Evolutionary conservation across 2,797 vertebrate species (phyloP), one percentile per base, ranked within the genome.

Genomic region (Pagetopsis macropterus): DNA sequence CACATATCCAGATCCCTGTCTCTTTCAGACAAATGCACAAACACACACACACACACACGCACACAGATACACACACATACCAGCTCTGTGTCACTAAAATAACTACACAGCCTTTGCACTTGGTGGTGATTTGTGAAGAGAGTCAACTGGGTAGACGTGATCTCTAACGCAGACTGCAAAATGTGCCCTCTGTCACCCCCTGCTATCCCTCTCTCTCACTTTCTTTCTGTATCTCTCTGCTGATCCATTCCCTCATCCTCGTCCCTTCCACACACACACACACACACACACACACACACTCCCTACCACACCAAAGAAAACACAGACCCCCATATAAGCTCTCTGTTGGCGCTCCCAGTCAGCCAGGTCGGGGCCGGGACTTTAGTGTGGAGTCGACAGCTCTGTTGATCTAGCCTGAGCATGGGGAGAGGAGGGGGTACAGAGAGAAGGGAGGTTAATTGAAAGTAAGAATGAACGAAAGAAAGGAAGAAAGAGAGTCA

Each of bases 61-160:
- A 62, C 44, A 41, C 11, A 44, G 9, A 57, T 19, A 50, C 31
- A 51, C 68, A 50, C 56, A 59, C 68, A 72, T 40, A 59, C 67
- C 50, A 73, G 37, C 55, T 23, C 57, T 57, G 72, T 65, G 64
- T 60, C 52, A 52, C 77, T 75, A 45, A 79, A 88, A 81, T 76
- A 84, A 65, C 78, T 65, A 55, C 84, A 78, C 62, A 67, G 49
- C 51, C 41, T 7, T 27, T 48, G 60, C 63, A 79, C 45, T 52
- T 51, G 81, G 85, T 82, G 75, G 72, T 81, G 81, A 88, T 83
- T 88, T 89, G 91, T 83, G 70, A 85, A 88, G 66, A 78, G 70
- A 86, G 78, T 84, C 75, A 72, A 83, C 81, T 65, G 78, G 67
- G 72, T 84, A 45, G 65, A 77, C 41, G 56, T 66, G 78, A 78